Base-by-base conservation (phyloP, 1,140 invertebrate genomes). In the Drosophila serrata region DNA sequence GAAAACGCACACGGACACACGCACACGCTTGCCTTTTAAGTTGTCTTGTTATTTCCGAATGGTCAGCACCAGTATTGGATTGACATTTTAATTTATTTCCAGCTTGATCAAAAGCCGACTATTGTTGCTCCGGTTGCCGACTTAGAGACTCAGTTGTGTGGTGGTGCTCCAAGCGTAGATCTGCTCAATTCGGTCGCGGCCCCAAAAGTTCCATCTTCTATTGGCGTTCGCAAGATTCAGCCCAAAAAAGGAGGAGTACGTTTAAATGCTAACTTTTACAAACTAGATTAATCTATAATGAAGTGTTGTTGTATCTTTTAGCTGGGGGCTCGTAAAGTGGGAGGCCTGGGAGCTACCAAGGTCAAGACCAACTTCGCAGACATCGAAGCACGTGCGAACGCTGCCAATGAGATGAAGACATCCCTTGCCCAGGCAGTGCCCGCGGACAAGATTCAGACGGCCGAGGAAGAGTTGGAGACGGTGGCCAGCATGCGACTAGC, bases 311-410 rank as follows among this genome's bases (percentile, higher is more conserved):
- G 46, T n/a, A n/a, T 9, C 8, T 39, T n/a, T 6, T 33, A 92
- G 91, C 82, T 98, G 63, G 97, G 97, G 13, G 95, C 94, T 31
- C 78, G 82, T 0, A 99, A 98, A 90, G 98, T 97, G 93, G 95
- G 95, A 43, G 97, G 98, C 3, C 93, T 99, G n/a, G 99, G 99
- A 60, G 99, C 98, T n/a, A 98, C 98, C 60, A 97, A 97, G 93
- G 97, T 99, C 7, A 97, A 96, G 82, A 95, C 96, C 13, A 98
- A 99, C 93, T 99, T 99, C 93, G 96, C 96, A n/a, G 98, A 99
- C 87, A 96, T 99, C 46, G 99, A 99, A 93, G 95, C 95, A 81
- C 96, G 97, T 90, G 98, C 97, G 0, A 95, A 96, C 75, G 94
- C 97, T 76, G 95, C 95, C 31, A 97, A 98, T 92, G 95, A 97